These are phyloP conservation scores for Neogobius melanostomus DNA, from an alignment of 2,113 vertebrate species.

Conservation along the genomic window DNA sequence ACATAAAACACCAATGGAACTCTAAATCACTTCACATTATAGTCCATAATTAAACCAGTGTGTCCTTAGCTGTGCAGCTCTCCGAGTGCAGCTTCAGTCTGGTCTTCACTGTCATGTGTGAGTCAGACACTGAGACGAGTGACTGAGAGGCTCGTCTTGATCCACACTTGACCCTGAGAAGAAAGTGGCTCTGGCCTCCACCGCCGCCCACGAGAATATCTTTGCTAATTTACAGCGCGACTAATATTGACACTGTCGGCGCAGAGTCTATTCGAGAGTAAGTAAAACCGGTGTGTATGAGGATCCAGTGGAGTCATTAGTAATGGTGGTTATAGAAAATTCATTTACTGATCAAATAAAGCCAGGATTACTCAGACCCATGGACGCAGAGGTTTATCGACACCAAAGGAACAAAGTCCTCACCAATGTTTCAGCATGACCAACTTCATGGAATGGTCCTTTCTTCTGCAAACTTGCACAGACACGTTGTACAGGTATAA, in stretches of 20 bases:
- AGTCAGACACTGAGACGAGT: conserved; percentile 27
- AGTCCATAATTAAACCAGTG: conserved; percentile 36
- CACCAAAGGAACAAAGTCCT: too few relatives aligned
- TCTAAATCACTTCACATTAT: conserved; percentile 16
- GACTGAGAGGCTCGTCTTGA: conserved; percentile 20
- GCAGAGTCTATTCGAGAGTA: background rate
- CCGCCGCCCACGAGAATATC: conserved; percentile 5
- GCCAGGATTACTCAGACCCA: too few relatives aligned
- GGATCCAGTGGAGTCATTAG: background rate
- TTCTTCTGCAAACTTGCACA: background rate
- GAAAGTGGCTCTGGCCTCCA: conserved; percentile 1
- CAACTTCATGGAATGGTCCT: background rate
- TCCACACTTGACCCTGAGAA: conserved; percentile 21
- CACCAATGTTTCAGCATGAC: too few relatives aligned
- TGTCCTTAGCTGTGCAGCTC: conserved; percentile 3
- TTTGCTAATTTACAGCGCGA: conserved; percentile 4
- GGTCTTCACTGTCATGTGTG: conserved; percentile 21
- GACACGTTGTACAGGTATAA: background rate
- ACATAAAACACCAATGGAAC: conserved; percentile 3
- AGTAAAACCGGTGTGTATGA: background rate
- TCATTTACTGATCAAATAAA: background rate
- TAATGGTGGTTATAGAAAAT: background rate
- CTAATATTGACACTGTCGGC: conserved; percentile 10
- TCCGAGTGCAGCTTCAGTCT: conserved; percentile 9
- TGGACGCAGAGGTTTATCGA: too few relatives aligned